Evolutionary conservation across 1,140 invertebrate genomes (phyloP).

Genomic region (Mesaphorura yosii): DNA sequence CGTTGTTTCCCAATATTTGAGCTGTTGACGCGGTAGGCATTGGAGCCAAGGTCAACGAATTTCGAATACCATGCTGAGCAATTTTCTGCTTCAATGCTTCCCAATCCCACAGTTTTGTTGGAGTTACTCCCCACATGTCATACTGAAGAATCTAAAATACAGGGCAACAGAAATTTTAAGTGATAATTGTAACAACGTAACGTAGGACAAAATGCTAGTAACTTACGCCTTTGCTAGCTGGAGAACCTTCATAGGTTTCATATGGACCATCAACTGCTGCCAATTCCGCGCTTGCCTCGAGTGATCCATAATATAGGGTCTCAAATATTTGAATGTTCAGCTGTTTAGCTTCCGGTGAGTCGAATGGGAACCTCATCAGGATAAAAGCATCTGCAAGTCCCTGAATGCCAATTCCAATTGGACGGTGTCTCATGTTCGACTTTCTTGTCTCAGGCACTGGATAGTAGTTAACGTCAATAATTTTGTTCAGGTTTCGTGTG

Average conservation of each 20-base stretch:
- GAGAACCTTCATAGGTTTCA: slow-evolving; percentile 79
- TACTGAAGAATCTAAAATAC: slow-evolving; percentile 70
- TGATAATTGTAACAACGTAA: background rate
- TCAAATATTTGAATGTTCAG: slow-evolving; percentile 97
- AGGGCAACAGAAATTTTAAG: background rate
- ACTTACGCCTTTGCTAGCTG: slow-evolving; percentile 79
- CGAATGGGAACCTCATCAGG: slow-evolving; percentile 86
- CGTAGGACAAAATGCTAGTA: too few relatives aligned
- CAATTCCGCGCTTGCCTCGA: slow-evolving; percentile 93
- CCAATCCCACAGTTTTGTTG: slow-evolving; percentile 87
- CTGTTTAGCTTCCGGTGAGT: slow-evolving; percentile 67
- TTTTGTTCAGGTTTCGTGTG: slow-evolving; percentile 88
- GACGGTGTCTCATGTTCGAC: slow-evolving; percentile 86
- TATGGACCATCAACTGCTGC: slow-evolving; percentile 78
- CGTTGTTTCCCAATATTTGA: slow-evolving; percentile 98
- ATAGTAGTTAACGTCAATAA: slow-evolving; percentile 96
- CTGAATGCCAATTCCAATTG: slow-evolving; percentile 92
- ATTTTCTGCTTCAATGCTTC: slow-evolving; percentile 69
- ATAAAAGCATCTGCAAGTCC: slow-evolving; percentile 95
- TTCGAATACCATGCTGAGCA: slow-evolving; percentile 77
- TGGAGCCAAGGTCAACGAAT: slow-evolving; percentile 87
- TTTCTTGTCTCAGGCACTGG: slow-evolving; percentile 73
- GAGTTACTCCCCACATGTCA: slow-evolving; percentile 95
- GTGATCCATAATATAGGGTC: slow-evolving; percentile 92
- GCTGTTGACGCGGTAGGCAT: slow-evolving; percentile 99